Evolutionary conservation across 1,140 invertebrate species (phyloP), one percentile per base, ranked within the genome.

Genomic region (Piezodorus guildinii): DNA sequence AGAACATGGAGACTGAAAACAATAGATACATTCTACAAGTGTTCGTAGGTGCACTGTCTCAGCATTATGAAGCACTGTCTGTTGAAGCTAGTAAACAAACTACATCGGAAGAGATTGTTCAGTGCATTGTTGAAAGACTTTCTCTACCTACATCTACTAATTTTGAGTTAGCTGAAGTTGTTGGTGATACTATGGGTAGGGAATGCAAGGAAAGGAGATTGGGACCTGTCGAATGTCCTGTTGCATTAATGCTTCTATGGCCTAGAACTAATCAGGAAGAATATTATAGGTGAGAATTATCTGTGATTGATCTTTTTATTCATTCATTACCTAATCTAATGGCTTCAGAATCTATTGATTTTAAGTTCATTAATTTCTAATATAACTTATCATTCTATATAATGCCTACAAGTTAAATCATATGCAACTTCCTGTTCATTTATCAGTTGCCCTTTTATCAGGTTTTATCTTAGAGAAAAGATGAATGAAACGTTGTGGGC

Each of bases 31-130:
- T 81, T 70, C 76, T 86, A 66, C 84, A 90, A 80, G 90, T 96
- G 74, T 93, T 91, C 78, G 89, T 94, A 70, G 92, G 91, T 64
- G 86, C 89, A 66, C 80, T 94, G 70, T 92, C 88, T 70, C 83
- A 84, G 68, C 86, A 92, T 73, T 91, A 90, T 77, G 92, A 95
- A 76, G 90, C 88, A 63, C 80, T 94, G 17, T 90, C 88, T 46
- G 89, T 96, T 60, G 91, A 94, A 78, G 91, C 91, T 21, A 90
- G 90, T 65, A 94, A 95, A 74, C 87, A 90, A 72, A 94, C 91
- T 52, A 87, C 87, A 62, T 88, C 91, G 4, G 85, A 88, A 66
- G 91, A 95, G 75, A 92, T 96, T 71, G 87, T 94, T 45, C 81
- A 82, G 64, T 91, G 90, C 72, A 94, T 93, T 64, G 86, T 86